Percentiles rank a stretch among this genome's conserved stretches.
These are phyloP conservation scores for Hapalemur alaotrensis DNA, from an alignment of 2,797 vertebrate species.

Conservation along the genomic window DNA sequence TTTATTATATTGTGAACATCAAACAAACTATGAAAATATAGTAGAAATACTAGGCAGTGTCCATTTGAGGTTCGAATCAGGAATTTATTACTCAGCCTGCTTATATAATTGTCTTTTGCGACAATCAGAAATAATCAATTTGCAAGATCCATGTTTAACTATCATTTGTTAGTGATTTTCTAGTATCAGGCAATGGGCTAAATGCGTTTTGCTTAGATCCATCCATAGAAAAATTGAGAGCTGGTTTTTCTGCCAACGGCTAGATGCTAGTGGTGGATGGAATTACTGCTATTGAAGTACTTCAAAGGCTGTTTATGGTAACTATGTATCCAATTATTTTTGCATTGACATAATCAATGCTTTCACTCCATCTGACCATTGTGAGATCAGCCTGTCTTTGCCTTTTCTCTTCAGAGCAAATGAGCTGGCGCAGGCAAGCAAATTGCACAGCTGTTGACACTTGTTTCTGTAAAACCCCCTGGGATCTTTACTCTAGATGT, in stretches of 20 bases:
- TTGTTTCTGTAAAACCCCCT: conserved; percentile 15
- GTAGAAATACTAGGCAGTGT: neutral
- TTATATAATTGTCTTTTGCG: neutral
- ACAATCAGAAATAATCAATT: neutral
- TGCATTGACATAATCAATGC: conserved; percentile 45
- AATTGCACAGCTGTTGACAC: conserved; percentile 32
- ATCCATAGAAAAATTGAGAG: neutral
- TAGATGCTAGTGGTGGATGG: neutral
- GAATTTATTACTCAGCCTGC: neutral
- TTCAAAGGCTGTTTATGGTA: conserved; percentile 46
- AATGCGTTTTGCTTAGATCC: neutral
- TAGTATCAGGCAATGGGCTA: neutral
- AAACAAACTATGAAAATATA: neutral
- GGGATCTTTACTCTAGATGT: neutral
- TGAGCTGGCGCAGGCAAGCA: neutral
- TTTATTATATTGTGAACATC: neutral
- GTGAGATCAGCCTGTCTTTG: conserved; percentile 42
- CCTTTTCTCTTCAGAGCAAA: conserved; percentile 51
- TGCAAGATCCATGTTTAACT: neutral
- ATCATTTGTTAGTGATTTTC: conserved; percentile 13
- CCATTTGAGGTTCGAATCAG: neutral
- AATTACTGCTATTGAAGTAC: conserved; percentile 37
- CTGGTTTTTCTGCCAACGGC: neutral
- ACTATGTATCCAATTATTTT: conserved; percentile 46
- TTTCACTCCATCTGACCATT: conserved; percentile 28